Evolutionary conservation across 2,888 invertebrate genomes (phyloP).

Genomic region (Zygaena filipendulae): DNA sequence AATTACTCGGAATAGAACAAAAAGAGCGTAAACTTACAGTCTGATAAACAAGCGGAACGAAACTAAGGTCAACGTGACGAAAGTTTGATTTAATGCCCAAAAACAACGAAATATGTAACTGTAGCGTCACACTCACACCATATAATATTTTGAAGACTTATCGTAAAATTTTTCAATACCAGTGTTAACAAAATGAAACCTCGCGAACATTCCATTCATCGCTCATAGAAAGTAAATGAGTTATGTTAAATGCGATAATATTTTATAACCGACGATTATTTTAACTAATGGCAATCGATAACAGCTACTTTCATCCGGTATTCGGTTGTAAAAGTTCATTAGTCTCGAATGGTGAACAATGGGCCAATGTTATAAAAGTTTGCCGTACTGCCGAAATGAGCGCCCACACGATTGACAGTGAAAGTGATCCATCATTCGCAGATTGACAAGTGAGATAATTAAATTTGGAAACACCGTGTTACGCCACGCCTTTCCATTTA

Average conservation of each 20-base stretch:
- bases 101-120: no score
- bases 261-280: no score
- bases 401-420: constrained; percentile 35
- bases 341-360: constrained; percentile 39
- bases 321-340: constrained; percentile 47
- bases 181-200: no score
- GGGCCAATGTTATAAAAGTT: constrained; percentile 27
- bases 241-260: no score
- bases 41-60: constrained; percentile 43
- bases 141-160: no score
- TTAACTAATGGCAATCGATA: no score
- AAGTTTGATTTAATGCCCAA: no score
- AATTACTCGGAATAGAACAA: constrained; percentile 37
- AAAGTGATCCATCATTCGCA: constrained; percentile 36
- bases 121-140: no score
- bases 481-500: constrained; percentile 22
- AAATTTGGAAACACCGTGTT: constrained; percentile 34
- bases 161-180: no score
- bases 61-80: constrained; percentile 35
- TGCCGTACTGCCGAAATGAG: constrained; percentile 31
- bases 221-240: no score
- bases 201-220: no score
- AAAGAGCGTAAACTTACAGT: constrained; percentile 44
- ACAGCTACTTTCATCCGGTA: constrained; percentile 44
- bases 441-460: constrained; percentile 32